Conservation (phyloP, 2,113 vertebrate species). For the Oreochromis tanganicae region DNA sequence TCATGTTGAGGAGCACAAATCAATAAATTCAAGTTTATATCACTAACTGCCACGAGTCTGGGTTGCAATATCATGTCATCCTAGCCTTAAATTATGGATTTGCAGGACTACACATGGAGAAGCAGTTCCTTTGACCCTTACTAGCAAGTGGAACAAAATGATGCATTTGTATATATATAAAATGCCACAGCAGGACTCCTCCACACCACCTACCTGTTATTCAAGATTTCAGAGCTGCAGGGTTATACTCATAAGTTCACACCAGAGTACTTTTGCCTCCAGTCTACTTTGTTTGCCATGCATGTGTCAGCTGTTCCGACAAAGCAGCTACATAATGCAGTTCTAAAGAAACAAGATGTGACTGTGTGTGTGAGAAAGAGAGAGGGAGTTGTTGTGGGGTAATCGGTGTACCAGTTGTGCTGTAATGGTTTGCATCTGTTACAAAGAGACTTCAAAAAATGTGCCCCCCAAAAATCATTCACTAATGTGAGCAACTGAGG, state of each 20-base stretch:
- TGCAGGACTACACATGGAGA: background rate
- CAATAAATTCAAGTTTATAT: background rate
- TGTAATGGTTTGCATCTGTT: slow-evolving; percentile 70
- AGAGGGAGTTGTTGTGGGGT: background rate
- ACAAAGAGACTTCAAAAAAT: slow-evolving; percentile 48
- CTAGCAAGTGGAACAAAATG: background rate
- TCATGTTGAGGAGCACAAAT: background rate
- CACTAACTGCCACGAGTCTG: background rate
- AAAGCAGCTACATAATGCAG: slow-evolving; percentile 15
- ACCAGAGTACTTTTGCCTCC: background rate
- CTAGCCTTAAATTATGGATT: background rate
- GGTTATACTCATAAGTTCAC: background rate
- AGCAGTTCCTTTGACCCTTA: background rate
- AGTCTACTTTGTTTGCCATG: background rate
- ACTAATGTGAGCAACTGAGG: slow-evolving; percentile 14
- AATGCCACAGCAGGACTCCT: background rate
- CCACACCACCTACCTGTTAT: background rate
- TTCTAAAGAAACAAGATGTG: slow-evolving; percentile 20
- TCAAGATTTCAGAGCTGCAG: background rate
- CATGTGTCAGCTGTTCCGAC: background rate
- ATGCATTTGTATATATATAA: background rate
- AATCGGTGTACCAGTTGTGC: slow-evolving; percentile 59
- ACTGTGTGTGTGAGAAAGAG: background rate
- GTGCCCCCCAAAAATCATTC: slow-evolving; percentile 18
- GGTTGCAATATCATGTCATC: background rate